Percentiles rank a stretch among this genome's conserved stretches.
Evolutionary conservation across 37 sponge, comb jelly and placozoan genomes (phyloP).

Genomic region (Theonella swinhoei): DNA sequence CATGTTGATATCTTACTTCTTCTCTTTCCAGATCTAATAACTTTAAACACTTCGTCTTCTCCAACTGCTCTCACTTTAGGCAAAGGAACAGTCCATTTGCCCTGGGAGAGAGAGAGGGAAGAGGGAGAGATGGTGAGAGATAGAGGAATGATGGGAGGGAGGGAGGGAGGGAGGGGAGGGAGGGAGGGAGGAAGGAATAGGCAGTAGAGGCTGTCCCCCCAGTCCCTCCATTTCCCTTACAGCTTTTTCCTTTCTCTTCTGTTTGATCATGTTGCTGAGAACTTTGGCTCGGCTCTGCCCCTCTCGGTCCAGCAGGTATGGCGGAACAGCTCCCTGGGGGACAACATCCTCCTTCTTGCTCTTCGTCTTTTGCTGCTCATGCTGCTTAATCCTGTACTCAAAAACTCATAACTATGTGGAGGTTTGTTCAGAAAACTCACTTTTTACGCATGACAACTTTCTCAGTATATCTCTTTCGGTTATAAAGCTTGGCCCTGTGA

Average conservation of each 20-base stretch:
- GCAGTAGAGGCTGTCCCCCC: background rate
- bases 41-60: slow-evolving; percentile 96
- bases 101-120: slow-evolving; percentile 36
- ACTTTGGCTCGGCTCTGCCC: slow-evolving; percentile 95
- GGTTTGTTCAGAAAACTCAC: slow-evolving; percentile 22
- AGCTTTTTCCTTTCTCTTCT: slow-evolving; percentile 99
- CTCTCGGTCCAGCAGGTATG: slow-evolving; percentile 98
- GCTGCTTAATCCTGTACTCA: slow-evolving; percentile 77
- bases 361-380: slow-evolving; percentile 86
- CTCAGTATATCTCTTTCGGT: slow-evolving; percentile 90
- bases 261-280: slow-evolving; percentile 97
- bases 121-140: too few relatives aligned
- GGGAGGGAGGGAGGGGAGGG: too few relatives aligned
- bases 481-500: slow-evolving; percentile 94
- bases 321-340: slow-evolving; percentile 97
- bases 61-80: slow-evolving; percentile 96
- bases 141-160: too few relatives aligned
- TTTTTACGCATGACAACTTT: slow-evolving; percentile 95
- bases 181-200: slow-evolving; percentile 1
- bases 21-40: slow-evolving; percentile 92
- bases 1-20: slow-evolving; percentile 46
- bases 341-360: slow-evolving; percentile 82
- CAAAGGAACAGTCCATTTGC: slow-evolving; percentile 99
- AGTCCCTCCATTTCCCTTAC: slow-evolving; percentile 20
- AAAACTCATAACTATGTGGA: background rate